A percentile compares a stretch with the other conserved stretches of the same genome.
phyloP scores from a whole-genome alignment of 2,888 invertebrate species.

The Oscheius myriophilus region DNA sequence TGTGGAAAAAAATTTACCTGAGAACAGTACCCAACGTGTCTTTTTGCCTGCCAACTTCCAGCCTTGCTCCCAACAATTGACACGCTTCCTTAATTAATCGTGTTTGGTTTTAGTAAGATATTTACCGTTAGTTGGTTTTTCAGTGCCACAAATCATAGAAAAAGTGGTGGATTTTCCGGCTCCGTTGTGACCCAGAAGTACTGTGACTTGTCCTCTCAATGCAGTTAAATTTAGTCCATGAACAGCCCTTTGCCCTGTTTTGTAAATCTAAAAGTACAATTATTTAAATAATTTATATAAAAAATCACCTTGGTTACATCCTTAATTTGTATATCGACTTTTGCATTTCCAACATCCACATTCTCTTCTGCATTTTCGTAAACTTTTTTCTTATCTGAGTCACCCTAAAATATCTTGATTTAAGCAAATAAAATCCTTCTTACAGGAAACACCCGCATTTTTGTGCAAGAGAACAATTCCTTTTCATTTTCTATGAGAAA shows the following conservation, averaged over 20 bases:
- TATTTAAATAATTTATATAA: too few relatives aligned
- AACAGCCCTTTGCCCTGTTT: conserved; percentile 6
- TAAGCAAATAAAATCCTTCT: too few relatives aligned
- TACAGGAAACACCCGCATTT: too few relatives aligned
- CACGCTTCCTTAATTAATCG: neutral
- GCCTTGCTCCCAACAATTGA: neutral
- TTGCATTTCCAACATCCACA: too few relatives aligned
- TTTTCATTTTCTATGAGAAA: too few relatives aligned
- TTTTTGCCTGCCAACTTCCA: neutral
- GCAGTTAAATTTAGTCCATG: neutral
- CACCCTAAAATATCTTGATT: too few relatives aligned
- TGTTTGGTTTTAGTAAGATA: too few relatives aligned
- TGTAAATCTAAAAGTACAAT: neutral
- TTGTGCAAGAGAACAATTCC: too few relatives aligned
- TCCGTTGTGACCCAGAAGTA: conserved; percentile 65
- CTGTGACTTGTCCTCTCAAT: conserved; percentile 31
- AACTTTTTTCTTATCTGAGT: too few relatives aligned
- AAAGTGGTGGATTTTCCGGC: conserved; percentile 55
- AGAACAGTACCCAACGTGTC: conserved; percentile 11
- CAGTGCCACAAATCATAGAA: conserved; percentile 45
- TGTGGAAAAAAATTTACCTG: neutral
- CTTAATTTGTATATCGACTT: too few relatives aligned
- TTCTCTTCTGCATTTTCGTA: too few relatives aligned
- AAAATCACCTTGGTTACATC: too few relatives aligned
- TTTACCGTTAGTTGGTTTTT: conserved; percentile 31